Base-by-base conservation (phyloP, 2,888 invertebrate species). In the Bugulina stolonifera region DNA sequence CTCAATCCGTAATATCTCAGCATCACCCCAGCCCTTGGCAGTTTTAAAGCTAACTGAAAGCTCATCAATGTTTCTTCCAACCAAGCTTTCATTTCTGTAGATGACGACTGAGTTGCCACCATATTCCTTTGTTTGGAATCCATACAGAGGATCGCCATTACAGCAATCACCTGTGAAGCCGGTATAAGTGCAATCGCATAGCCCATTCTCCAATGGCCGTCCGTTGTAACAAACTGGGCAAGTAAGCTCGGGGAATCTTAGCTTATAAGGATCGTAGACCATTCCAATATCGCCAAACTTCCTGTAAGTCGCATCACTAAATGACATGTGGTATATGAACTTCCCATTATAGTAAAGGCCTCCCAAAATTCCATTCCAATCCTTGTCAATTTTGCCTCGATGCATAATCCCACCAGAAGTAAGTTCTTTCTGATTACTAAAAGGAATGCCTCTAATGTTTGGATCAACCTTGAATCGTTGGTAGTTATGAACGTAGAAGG, bases 291-390 rank as follows among this genome's bases (percentile, higher is more conserved):
- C 79, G 22, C 77, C 76, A 14, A 71, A 57, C 29, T 35, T 73
- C 2, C 35, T 69, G 0, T 74, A 73, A 5, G 74, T 72, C 10
- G 64, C 72, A 14, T 69, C 71, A 3, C 75, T 71, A 10, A 72
- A 52, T 0, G 76, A 77, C 52, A 76, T 54, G 43, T 77, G 76
- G 35, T 79, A 76, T 23, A 80, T 73, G 5, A 76, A 75, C 3
- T 75, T 52, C 3, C 78, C 77, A 72, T 82, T 81, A 73, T 78
- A 77, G 73, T 79, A 78, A 25, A 79, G 74, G 82, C 83, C 83
- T 74, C 81, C 82, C 71, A 83, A 76, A 71, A 83, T 83, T 14
- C 83, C 83, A 73, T 81, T 77, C 73, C 80, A 79, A 27, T 69
- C 58, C 35, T 76, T 32, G 1, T 54, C 5, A 10, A 70, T 70